A percentile compares a stretch with the other conserved stretches of the same genome.
phyloP scores from a whole-genome alignment of 2,888 invertebrate species.

The Syrphus vitripennis region DNA sequence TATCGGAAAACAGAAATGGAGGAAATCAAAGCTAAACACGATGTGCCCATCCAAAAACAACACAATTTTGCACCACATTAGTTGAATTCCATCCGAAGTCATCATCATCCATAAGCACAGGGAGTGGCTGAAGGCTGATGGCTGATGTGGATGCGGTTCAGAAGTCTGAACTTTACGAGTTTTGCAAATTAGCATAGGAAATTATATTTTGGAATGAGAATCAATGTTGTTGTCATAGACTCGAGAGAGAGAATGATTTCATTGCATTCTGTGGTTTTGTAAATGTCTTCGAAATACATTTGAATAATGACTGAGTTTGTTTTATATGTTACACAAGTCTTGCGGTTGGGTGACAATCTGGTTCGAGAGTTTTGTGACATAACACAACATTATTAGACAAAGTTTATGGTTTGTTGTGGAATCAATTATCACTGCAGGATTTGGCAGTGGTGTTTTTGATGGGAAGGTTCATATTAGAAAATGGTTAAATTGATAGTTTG shows the following conservation, averaged over 20 bases:
- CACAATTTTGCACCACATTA: constrained; percentile 17
- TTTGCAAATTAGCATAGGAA: constrained; percentile 30
- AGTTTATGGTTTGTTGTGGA: not conserved
- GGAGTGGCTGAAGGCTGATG: constrained; percentile 2
- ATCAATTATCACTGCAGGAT: not conserved
- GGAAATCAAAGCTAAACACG: constrained; percentile 11
- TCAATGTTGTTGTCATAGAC: not conserved
- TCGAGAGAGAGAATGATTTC: not conserved
- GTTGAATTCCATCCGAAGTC: not conserved
- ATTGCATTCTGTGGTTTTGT: constrained; percentile 21
- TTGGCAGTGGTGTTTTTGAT: not conserved
- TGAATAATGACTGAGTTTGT: not conserved
- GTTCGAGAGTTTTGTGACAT: not conserved
- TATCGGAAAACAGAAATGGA: not conserved
- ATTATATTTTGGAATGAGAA: constrained; percentile 10
- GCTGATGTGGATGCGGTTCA: too few species aligned
- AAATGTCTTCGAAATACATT: not conserved
- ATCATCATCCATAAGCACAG: not conserved
- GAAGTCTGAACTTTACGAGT: constrained; percentile 3
- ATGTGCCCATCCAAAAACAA: not conserved
- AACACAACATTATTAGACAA: not conserved
- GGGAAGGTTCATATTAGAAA: too few species aligned
- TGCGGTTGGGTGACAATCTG: not conserved
- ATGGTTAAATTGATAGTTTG: too few species aligned
- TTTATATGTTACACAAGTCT: not conserved